Percentiles rank a stretch among this genome's conserved stretches.
These are phyloP conservation scores for Diarsia brunnea DNA, from an alignment of 2,888 invertebrate species.

Conservation along the genomic window DNA sequence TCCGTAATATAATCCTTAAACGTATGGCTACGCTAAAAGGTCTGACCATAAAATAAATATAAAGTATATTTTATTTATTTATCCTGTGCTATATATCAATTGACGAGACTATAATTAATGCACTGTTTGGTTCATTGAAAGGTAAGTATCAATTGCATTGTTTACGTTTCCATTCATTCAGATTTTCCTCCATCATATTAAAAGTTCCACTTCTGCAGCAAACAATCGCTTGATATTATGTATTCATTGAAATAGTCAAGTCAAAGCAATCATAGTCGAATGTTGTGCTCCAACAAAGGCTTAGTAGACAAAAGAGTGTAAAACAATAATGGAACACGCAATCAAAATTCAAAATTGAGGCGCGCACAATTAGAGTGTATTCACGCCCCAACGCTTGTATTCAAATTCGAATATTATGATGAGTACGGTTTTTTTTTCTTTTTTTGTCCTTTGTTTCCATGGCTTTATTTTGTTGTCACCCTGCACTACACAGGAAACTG, in stretches of 20 bases:
- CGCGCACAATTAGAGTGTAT: slow-evolving; percentile 81
- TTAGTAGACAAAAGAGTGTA: slow-evolving; percentile 80
- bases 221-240: slow-evolving; percentile 61
- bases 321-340: slow-evolving; percentile 83
- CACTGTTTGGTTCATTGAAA: not conserved
- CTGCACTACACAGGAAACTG: slow-evolving; percentile 42
- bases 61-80: slow-evolving; percentile 5
- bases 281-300: slow-evolving; percentile 61
- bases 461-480: slow-evolving; percentile 49
- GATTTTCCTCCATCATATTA: slow-evolving; percentile 39
- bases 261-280: slow-evolving; percentile 64
- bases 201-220: slow-evolving; percentile 42
- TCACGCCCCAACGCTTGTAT: slow-evolving; percentile 87
- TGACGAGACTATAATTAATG: not conserved
- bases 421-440: slow-evolving; percentile 59
- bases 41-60: slow-evolving; percentile 26
- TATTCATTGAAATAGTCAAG: slow-evolving; percentile 56
- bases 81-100: not conserved
- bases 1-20: slow-evolving; percentile 58
- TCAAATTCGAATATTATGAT: slow-evolving; percentile 81
- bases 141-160: not conserved
- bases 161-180: slow-evolving; percentile 43
- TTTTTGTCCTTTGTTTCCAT: slow-evolving; percentile 75
- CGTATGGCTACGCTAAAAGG: slow-evolving; percentile 35
- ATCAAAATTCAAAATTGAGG: slow-evolving; percentile 85